Conservation (phyloP, 2,797 vertebrate species). For the Okamejei kenojei region DNA sequence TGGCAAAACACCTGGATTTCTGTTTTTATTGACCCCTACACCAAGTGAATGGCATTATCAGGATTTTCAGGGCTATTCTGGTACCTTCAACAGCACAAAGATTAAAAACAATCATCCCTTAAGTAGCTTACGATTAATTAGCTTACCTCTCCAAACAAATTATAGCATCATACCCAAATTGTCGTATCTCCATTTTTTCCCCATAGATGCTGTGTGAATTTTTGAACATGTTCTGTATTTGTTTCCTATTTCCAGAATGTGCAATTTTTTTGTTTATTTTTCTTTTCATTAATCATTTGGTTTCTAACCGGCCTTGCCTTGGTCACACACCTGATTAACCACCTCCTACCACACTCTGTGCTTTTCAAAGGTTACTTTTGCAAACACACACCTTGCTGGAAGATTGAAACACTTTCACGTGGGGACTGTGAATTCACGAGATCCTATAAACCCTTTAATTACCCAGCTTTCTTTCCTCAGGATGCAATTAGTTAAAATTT, state of each 20-base stretch:
- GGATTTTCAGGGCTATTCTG: not conserved
- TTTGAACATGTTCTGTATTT: not conserved
- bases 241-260: not conserved
- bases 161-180: not conserved
- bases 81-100: not conserved
- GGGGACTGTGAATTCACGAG: not conserved
- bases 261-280: not conserved
- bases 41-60: not conserved
- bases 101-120: not conserved
- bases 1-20: not conserved
- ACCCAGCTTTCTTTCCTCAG: not conserved
- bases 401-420: not conserved
- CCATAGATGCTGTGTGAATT: not conserved
- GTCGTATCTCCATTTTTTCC: not conserved
- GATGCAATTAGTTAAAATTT: not conserved
- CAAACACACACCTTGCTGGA: not conserved
- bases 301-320: not conserved
- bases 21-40: not conserved
- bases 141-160: not conserved
- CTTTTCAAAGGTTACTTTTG: constrained; percentile 28
- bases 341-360: not conserved
- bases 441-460: not conserved
- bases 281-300: not conserved
- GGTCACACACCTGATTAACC: not conserved
- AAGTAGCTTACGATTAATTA: not conserved